phyloP scores from a whole-genome alignment of 1,140 invertebrate species.

The Zaprionus ornatus region DNA sequence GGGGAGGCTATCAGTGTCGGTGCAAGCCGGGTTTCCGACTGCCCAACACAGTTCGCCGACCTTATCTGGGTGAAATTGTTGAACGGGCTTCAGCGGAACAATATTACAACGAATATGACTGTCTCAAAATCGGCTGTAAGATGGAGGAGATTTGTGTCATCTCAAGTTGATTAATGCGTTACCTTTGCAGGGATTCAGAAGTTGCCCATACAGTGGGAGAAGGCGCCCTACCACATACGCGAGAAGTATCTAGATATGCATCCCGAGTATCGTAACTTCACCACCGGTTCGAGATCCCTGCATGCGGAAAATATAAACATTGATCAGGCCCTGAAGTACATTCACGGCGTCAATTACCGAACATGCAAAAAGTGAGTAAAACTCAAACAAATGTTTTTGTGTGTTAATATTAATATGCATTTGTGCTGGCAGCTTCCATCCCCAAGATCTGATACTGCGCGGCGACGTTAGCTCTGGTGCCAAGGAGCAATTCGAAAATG shows the following conservation, averaged over 20 bases:
- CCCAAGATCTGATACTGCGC: conserved; percentile 89
- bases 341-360: conserved; percentile 88
- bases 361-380: conserved; percentile 87
- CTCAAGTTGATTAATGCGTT: conserved; percentile 6
- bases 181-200: conserved; percentile 90
- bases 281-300: conserved; percentile 86
- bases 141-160: background rate
- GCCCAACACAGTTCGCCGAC: conserved; percentile 93
- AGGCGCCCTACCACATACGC: conserved; percentile 87
- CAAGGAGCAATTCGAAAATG: conserved; percentile 95
- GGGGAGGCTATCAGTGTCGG: conserved; percentile 98
- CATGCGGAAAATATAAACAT: conserved; percentile 89
- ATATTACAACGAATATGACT: conserved; percentile 96
- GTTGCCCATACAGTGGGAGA: conserved; percentile 91
- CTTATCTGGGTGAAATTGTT: conserved; percentile 96
- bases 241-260: conserved; percentile 90
- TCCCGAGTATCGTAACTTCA: conserved; percentile 89
- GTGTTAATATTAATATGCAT: conserved; percentile 7
- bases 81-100: conserved; percentile 96
- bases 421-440: conserved; percentile 86
- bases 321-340: conserved; percentile 91
- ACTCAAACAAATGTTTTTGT: background rate
- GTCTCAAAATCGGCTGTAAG: conserved; percentile 96
- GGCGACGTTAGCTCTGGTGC: conserved; percentile 94
- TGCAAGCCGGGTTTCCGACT: conserved; percentile 95